Evolutionary conservation across 2,113 vertebrate genomes (phyloP).

Genomic region (Urocitellus parryii): DNA sequence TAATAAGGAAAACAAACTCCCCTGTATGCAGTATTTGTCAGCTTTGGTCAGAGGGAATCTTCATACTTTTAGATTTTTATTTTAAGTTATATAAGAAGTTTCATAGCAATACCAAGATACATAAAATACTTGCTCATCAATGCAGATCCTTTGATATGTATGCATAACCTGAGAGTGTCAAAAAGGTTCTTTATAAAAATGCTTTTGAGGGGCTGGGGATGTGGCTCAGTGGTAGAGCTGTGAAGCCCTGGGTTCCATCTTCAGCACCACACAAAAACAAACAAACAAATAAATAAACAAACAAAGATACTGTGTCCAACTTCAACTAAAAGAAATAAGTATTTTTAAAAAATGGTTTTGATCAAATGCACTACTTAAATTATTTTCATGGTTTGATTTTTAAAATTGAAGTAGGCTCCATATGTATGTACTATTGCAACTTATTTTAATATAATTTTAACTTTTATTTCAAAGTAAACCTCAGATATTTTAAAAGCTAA

Average conservation of each 20-base stretch:
- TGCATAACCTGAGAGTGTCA: neutral
- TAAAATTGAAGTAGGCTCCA: conserved; percentile 47
- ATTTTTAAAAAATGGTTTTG: neutral
- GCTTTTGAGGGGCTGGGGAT: neutral
- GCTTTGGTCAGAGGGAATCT: neutral
- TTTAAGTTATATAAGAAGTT: conserved; percentile 53
- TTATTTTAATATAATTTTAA: conserved; percentile 36
- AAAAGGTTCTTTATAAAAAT: conserved; percentile 13
- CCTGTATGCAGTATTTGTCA: neutral
- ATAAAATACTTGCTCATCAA: neutral
- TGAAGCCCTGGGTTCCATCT: neutral
- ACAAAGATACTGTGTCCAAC: too few species aligned
- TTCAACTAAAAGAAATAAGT: too few species aligned
- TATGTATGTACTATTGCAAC: neutral
- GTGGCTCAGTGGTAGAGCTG: too few species aligned
- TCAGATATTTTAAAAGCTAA: conserved; percentile 1
- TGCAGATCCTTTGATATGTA: neutral
- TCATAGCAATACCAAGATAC: conserved; percentile 32
- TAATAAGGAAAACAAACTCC: conserved; percentile 47
- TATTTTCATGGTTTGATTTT: conserved; percentile 47
- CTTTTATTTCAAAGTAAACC: conserved; percentile 50
- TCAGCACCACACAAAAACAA: neutral
- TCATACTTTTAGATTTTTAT: conserved; percentile 32
- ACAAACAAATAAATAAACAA: too few species aligned
- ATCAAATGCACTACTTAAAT: conserved; percentile 2